Evolutionary conservation across 2,113 vertebrate species (phyloP).

Genomic region (Cariama cristata): DNA sequence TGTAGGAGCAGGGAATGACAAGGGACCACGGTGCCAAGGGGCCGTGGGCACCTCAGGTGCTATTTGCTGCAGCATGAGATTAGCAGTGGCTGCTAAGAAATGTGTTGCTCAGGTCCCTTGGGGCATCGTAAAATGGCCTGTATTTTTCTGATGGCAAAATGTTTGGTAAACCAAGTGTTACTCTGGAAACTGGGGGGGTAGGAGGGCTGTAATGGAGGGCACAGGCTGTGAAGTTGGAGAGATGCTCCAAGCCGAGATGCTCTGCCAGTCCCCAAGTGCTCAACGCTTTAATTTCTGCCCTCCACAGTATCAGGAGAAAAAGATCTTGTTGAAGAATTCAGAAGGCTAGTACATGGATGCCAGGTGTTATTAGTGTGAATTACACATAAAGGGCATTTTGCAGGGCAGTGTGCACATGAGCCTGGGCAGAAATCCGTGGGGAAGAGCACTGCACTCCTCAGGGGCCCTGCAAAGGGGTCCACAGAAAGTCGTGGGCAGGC

Average conservation of each 20-base stretch:
- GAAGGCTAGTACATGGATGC: background rate
- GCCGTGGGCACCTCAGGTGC: background rate
- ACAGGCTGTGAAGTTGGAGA: background rate
- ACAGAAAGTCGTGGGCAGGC: background rate
- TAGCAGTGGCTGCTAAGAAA: background rate
- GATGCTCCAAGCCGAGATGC: background rate
- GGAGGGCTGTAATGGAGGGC: background rate
- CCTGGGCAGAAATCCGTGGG: background rate
- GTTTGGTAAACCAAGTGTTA: background rate
- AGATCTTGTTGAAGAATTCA: background rate
- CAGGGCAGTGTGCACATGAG: accelerated
- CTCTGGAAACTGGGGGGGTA: background rate
- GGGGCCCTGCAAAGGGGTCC: background rate
- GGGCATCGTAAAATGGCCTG: background rate
- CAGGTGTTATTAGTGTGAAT: background rate
- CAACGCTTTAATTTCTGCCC: background rate
- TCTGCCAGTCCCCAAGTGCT: background rate
- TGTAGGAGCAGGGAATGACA: background rate
- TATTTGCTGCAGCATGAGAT: background rate
- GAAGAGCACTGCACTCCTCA: background rate
- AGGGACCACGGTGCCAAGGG: accelerated
- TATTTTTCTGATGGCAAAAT: background rate
- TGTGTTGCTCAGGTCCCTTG: background rate
- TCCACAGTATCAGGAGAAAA: background rate
- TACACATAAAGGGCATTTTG: background rate